These are phyloP conservation scores for Pterobdella sp. DNA, from an alignment of 2,888 invertebrate genomes.

Conservation along the genomic window DNA sequence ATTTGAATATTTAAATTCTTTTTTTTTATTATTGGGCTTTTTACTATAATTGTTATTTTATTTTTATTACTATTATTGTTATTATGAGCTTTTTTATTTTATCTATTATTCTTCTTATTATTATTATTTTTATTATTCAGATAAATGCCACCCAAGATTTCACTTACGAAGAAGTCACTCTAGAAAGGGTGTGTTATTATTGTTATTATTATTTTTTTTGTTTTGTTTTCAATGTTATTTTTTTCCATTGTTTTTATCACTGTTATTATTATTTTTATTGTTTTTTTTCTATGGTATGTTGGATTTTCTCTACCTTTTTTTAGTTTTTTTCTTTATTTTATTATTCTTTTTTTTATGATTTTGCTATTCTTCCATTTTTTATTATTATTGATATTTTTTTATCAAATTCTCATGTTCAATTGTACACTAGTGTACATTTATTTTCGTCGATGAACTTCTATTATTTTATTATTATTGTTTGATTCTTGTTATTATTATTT, in stretches of 20 bases:
- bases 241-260: background rate
- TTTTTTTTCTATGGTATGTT: background rate
- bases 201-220: background rate
- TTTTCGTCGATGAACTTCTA: background rate
- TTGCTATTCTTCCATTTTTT: background rate
- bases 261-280: background rate
- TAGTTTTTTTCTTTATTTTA: background rate
- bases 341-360: background rate
- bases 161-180: constrained; percentile 78
- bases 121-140: constrained; percentile 39
- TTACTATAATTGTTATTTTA: constrained; percentile 2
- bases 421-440: background rate
- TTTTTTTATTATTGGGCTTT: background rate
- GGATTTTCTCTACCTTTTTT: too few relatives aligned
- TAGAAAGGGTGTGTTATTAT: constrained; percentile 62
- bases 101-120: background rate
- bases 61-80: background rate
- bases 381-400: background rate
- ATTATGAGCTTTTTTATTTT: background rate
- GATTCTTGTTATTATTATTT: too few relatives aligned
- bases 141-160: constrained; percentile 60
- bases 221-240: background rate
- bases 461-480: too few relatives aligned
- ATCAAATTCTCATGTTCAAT: background rate
- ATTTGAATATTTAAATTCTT: background rate